phyloP scores from a whole-genome alignment of 2,113 vertebrate species.

The Formicarius rufipectus region DNA sequence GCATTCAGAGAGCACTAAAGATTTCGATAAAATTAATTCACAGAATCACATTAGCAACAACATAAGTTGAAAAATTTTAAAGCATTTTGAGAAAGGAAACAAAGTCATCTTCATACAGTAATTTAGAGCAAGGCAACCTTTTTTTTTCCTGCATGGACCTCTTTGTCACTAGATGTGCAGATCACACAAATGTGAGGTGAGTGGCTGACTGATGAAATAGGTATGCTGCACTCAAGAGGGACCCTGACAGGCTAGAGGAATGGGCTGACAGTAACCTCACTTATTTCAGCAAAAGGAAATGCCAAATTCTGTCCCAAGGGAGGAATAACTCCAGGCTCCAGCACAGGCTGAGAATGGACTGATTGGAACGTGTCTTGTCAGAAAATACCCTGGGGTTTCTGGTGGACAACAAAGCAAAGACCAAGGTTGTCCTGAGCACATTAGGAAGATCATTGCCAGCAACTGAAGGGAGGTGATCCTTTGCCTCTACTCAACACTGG shows the following conservation, averaged over 20 bases:
- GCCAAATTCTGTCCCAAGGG: not conserved
- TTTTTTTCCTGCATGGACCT: not conserved
- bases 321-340: not conserved
- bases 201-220: not conserved
- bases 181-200: not conserved
- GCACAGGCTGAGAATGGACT: not conserved
- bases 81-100: not conserved
- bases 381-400: not conserved
- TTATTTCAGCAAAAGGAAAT: not conserved
- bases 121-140: not conserved
- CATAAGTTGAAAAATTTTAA: not conserved
- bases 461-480: not conserved
- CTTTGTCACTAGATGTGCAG: not conserved
- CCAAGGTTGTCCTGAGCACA: not conserved
- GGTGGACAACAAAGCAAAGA: not conserved
- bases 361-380: not conserved
- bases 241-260: not conserved
- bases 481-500: not conserved
- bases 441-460: not conserved
- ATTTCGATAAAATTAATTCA: not conserved
- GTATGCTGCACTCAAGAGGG: not conserved
- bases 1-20: not conserved
- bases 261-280: not conserved
- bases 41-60: not conserved
- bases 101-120: fast-evolving